A percentile compares a stretch with the other conserved stretches of the same genome.
These are phyloP conservation scores for Temnothorax ravouxi DNA, from an alignment of 2,888 invertebrate species.

Conservation along the genomic window DNA sequence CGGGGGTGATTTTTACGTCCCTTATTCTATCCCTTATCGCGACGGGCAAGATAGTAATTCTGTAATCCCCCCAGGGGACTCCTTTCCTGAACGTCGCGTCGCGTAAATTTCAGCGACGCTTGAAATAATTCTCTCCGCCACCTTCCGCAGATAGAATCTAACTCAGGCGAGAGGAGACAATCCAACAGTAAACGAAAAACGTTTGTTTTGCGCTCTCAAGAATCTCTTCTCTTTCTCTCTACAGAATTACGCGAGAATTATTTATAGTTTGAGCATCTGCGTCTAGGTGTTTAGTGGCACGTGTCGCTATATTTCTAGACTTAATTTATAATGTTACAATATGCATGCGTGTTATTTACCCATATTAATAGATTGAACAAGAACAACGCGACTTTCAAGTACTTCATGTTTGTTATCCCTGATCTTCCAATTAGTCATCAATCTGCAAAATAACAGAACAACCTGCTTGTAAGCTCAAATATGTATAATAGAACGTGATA, in stretches of 20 bases:
- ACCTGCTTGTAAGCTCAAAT: neutral
- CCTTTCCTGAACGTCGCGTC: neutral
- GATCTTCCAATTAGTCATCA: constrained; percentile 76
- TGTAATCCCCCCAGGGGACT: neutral
- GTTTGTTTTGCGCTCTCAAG: neutral
- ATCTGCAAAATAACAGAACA: constrained; percentile 74
- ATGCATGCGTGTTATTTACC: constrained; percentile 77
- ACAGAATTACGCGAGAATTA: constrained; percentile 33
- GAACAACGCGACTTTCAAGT: constrained; percentile 82
- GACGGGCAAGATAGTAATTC: neutral
- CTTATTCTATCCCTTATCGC: neutral
- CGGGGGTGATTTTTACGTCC: neutral
- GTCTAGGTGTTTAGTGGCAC: constrained; percentile 7
- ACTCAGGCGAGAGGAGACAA: neutral
- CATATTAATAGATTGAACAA: constrained; percentile 84
- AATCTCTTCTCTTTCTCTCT: neutral
- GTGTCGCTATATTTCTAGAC: constrained; percentile 28
- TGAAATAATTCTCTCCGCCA: neutral
- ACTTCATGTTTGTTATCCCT: constrained; percentile 81
- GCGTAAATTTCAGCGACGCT: neutral
- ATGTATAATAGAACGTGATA: neutral
- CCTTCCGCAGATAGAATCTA: neutral
- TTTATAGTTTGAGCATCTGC: neutral
- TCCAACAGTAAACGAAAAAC: neutral
- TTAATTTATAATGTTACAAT: constrained; percentile 46